phyloP scores from a whole-genome alignment of 2,797 vertebrate species.

The Bufotes viridis region DNA sequence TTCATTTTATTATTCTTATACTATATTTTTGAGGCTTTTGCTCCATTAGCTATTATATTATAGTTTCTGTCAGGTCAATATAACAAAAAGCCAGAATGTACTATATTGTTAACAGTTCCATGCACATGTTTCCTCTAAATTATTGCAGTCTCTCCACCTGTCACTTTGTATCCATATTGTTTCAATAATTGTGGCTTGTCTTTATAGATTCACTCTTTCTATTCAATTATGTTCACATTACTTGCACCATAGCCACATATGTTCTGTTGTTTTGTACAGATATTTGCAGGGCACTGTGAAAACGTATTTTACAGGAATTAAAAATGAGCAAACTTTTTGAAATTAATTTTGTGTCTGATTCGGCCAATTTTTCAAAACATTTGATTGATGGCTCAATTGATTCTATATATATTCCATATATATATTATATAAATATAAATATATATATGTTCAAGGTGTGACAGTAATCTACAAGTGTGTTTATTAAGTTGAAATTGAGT shows the following conservation, averaged over 20 bases:
- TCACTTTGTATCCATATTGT: constrained; percentile 28
- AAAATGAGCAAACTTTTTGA: background rate
- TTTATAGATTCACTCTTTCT: background rate
- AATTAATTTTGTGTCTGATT: background rate
- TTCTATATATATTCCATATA: too few species aligned
- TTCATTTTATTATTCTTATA: background rate
- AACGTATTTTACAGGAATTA: background rate
- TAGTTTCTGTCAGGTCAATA: background rate
- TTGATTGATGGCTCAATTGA: too few species aligned
- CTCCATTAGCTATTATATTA: background rate
- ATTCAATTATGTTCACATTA: background rate
- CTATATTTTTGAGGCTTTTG: background rate
- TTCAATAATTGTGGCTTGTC: constrained; percentile 19
- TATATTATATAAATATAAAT: too few species aligned
- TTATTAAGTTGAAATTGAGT: too few species aligned
- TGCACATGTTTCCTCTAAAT: constrained; percentile 32
- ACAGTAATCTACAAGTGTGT: too few species aligned
- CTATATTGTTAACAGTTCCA: constrained; percentile 9
- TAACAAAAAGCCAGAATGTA: background rate
- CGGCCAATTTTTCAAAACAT: too few species aligned
- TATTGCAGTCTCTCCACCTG: constrained; percentile 23
- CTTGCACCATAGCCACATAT: background rate
- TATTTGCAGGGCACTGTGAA: background rate
- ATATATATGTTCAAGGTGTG: too few species aligned
- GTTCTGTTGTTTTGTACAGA: background rate